Evolutionary conservation across 2,797 vertebrate species (phyloP).

Genomic region (Oryzias dopingdopingensis): DNA sequence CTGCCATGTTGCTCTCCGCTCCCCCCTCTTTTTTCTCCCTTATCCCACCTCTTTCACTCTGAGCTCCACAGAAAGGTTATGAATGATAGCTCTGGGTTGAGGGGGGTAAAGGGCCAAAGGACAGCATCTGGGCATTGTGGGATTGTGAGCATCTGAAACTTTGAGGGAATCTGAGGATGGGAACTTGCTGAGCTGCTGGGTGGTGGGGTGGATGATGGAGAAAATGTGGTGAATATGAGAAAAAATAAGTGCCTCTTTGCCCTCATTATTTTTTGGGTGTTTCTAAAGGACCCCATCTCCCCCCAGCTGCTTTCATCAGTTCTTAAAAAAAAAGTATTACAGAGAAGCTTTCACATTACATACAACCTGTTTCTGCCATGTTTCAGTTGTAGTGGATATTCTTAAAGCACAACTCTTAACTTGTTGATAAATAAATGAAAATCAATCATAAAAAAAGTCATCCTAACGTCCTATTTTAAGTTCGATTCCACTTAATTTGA

Average conservation of each 20-base stretch:
- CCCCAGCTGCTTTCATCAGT: constrained; percentile 57
- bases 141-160: constrained; percentile 77
- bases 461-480: no score
- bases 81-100: constrained; percentile 80
- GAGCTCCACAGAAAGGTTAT: constrained; percentile 79
- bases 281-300: constrained; percentile 62
- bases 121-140: constrained; percentile 81
- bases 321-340: constrained; percentile 21
- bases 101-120: constrained; percentile 76
- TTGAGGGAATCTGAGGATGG: constrained; percentile 76
- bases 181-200: constrained; percentile 58
- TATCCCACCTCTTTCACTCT: constrained; percentile 76
- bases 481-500: no score
- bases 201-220: constrained; percentile 49
- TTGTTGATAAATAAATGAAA: background rate
- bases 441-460: no score
- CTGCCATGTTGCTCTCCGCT: constrained; percentile 81
- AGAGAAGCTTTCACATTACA: constrained; percentile 20
- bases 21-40: constrained; percentile 57
- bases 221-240: constrained; percentile 63
- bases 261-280: constrained; percentile 58
- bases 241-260: constrained; percentile 64
- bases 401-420: background rate
- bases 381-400: constrained; percentile 9
- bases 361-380: constrained; percentile 7